These are phyloP conservation scores for Embidobia sp. DNA, from an alignment of 2,888 invertebrate species.

Conservation along the genomic window DNA sequence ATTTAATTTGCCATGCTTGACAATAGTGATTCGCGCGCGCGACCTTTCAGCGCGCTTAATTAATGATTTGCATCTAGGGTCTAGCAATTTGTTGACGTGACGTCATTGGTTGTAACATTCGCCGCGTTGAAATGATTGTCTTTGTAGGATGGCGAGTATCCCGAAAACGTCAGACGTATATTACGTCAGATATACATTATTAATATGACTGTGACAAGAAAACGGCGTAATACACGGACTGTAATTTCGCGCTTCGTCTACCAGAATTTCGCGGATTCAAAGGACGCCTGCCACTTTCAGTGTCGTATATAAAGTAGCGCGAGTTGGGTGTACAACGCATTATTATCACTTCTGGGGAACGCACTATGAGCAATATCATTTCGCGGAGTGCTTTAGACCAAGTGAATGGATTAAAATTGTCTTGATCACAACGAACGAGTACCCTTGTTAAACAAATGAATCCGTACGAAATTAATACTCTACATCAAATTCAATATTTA, in stretches of 20 bases:
- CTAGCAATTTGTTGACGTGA: constrained; percentile 20
- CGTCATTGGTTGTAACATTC: constrained; percentile 4
- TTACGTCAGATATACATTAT: constrained; percentile 51
- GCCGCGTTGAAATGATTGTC: constrained; percentile 24
- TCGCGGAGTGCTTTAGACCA: constrained; percentile 20
- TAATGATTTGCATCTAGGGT: constrained; percentile 2
- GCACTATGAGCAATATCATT: constrained; percentile 48
- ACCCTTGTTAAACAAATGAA: background rate
- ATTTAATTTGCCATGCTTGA: constrained; percentile 2
- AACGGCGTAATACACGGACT: constrained; percentile 48
- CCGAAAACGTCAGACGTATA: constrained; percentile 27
- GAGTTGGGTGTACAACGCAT: constrained; percentile 49
- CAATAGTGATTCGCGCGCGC: too few relatives aligned
- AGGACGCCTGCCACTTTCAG: constrained; percentile 57
- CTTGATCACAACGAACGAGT: background rate
- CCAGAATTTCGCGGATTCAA: constrained; percentile 57
- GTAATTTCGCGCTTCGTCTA: constrained; percentile 62
- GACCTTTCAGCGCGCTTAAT: background rate
- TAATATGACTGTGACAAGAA: constrained; percentile 58
- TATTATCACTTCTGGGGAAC: constrained; percentile 51
- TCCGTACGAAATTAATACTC: background rate
- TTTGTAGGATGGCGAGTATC: constrained; percentile 28
- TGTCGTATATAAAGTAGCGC: constrained; percentile 48
- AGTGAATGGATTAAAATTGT: constrained; percentile 2
- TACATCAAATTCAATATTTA: background rate